Evolutionary conservation across 1,140 invertebrate species (phyloP).

Genomic region (Scaptomyza hsui): DNA sequence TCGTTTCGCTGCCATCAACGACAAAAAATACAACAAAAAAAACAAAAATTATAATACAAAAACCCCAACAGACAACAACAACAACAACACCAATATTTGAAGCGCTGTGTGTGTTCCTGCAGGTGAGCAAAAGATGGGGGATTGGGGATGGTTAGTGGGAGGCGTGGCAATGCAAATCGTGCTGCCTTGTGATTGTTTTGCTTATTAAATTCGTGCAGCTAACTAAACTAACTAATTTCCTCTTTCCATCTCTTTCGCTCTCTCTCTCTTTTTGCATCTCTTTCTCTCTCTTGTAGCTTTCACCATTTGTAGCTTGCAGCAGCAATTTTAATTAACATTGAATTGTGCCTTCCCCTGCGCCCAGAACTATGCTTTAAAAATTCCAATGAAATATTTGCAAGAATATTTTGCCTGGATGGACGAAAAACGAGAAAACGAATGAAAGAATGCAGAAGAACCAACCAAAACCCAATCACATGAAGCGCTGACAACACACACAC

Average conservation of each 20-base stretch:
- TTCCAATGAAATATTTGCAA: slow-evolving; percentile 78
- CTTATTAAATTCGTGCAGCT: slow-evolving; percentile 78
- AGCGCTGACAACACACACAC: slow-evolving; percentile 46
- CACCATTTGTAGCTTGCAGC: slow-evolving; percentile 75
- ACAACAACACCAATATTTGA: slow-evolving; percentile 56
- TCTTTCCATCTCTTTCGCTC: slow-evolving; percentile 8
- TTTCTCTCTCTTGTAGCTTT: slow-evolving; percentile 55
- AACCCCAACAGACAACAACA: slow-evolving; percentile 48
- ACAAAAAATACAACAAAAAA: slow-evolving; percentile 51
- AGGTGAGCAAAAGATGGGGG: slow-evolving; percentile 54
- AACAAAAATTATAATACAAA: slow-evolving; percentile 27
- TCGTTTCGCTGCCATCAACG: slow-evolving; percentile 77
- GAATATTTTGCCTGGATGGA: slow-evolving; percentile 79
- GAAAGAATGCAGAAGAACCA: slow-evolving; percentile 43
- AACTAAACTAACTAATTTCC: slow-evolving; percentile 60
- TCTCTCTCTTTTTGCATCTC: neutral
- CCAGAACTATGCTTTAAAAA: slow-evolving; percentile 67
- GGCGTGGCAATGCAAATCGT: slow-evolving; percentile 76
- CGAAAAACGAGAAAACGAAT: slow-evolving; percentile 4
- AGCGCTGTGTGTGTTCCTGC: slow-evolving; percentile 79
- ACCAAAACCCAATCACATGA: slow-evolving; percentile 37
- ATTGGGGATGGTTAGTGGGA: neutral
- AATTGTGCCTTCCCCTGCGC: slow-evolving; percentile 80
- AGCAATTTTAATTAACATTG: slow-evolving; percentile 80
- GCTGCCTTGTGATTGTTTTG: slow-evolving; percentile 73